These are phyloP conservation scores for Oxycera nigricornis DNA, from an alignment of 2,888 invertebrate species.

Conservation along the genomic window DNA sequence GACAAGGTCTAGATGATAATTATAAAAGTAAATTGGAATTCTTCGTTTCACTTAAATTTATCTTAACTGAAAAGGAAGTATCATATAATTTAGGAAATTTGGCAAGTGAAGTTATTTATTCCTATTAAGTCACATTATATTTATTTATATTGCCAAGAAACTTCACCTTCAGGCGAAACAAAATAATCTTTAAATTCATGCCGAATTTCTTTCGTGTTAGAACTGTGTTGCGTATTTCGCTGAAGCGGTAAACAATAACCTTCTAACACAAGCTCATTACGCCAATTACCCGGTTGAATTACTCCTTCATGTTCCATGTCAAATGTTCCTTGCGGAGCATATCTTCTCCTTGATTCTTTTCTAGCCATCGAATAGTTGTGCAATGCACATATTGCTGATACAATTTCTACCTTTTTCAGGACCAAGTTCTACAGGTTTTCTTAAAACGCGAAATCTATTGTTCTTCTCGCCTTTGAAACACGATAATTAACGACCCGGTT, in stretches of 20 bases:
- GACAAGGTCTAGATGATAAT: not conserved
- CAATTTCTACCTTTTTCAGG: not conserved
- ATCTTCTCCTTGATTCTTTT: not conserved
- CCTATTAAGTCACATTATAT: not conserved
- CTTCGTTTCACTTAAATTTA: not conserved
- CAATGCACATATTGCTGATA: not conserved
- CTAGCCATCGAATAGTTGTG: not conserved
- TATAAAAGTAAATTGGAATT: too few relatives aligned
- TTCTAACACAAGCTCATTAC: not conserved
- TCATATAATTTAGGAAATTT: not conserved
- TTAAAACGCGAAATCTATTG: not conserved
- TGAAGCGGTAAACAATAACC: not conserved
- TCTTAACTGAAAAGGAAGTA: not conserved
- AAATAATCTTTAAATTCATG: not conserved
- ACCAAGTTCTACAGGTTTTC: not conserved
- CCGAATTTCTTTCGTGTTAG: not conserved
- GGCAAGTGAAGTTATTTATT: not conserved
- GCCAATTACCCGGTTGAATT: not conserved
- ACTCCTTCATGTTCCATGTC: not conserved
- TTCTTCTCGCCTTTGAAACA: not conserved
- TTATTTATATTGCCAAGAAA: not conserved
- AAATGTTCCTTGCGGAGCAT: not conserved
- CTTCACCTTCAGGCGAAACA: not conserved
- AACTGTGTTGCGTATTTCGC: not conserved
- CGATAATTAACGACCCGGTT: not conserved